These are phyloP conservation scores for Heliconius sara DNA, from an alignment of 2,888 invertebrate genomes.

Conservation along the genomic window DNA sequence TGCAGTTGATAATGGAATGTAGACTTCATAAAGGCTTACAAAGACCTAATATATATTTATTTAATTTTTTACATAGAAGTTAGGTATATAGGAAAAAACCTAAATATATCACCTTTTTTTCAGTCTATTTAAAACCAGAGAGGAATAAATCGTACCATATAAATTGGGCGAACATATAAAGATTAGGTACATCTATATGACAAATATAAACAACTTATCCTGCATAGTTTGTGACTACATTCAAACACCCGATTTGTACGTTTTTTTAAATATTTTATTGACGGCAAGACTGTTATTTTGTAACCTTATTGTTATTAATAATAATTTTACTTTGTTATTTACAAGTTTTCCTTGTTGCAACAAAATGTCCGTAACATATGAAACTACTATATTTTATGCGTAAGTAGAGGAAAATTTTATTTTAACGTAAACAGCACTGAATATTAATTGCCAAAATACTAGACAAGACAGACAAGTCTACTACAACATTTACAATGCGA, in stretches of 20 bases:
- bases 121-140: no score
- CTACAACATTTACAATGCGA: slow-evolving; percentile 27
- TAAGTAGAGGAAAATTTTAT: no score
- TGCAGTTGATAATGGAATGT: slow-evolving; percentile 13
- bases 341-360: neutral
- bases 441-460: slow-evolving; percentile 16
- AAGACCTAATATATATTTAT: neutral
- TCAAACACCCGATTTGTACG: no score
- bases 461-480: slow-evolving; percentile 32
- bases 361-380: neutral
- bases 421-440: neutral
- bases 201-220: no score
- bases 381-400: neutral
- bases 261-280: neutral
- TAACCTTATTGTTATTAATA: slow-evolving; percentile 1
- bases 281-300: neutral
- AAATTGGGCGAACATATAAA: no score
- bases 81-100: neutral
- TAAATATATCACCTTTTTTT: neutral
- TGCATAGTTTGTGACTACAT: neutral
- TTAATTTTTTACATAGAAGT: neutral
- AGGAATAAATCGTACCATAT: no score
- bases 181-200: no score
- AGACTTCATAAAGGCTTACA: neutral
- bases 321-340: slow-evolving; percentile 6